These are phyloP conservation scores for Coecobrya sp. DNA, from an alignment of 2,888 invertebrate species.

Conservation along the genomic window DNA sequence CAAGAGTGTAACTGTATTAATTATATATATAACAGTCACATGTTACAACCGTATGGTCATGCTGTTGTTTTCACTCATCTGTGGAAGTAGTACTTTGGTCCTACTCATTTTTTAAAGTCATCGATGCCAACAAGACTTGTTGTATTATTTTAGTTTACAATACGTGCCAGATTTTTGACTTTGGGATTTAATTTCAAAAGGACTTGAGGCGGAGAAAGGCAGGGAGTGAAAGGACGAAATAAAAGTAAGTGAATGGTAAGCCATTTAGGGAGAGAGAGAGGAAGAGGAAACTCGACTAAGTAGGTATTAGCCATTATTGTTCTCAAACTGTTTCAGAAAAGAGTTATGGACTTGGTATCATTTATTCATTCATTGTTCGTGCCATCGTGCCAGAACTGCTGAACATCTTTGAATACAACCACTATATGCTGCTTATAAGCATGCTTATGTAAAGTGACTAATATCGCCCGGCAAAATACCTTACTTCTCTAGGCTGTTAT, in stretches of 20 bases:
- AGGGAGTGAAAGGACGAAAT: slow-evolving; percentile 3
- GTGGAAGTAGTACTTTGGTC: not conserved
- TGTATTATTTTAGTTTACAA: slow-evolving; percentile 71
- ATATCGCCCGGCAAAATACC: not conserved
- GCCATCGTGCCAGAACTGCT: slow-evolving; percentile 73
- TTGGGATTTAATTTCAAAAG: slow-evolving; percentile 70
- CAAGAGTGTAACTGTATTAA: no score
- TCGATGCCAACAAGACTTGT: slow-evolving; percentile 72
- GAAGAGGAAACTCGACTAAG: slow-evolving; percentile 32
- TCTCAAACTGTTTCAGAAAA: slow-evolving; percentile 73
- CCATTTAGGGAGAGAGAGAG: not conserved
- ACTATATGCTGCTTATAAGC: not conserved
- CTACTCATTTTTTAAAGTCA: slow-evolving; percentile 33
- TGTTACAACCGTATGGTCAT: not conserved
- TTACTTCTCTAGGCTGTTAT: not conserved
- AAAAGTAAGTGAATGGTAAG: not conserved
- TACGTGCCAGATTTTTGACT: slow-evolving; percentile 76
- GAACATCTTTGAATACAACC: slow-evolving; percentile 64
- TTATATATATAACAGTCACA: not conserved
- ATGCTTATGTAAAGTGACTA: slow-evolving; percentile 45
- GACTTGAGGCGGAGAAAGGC: slow-evolving; percentile 25
- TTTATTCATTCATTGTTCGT: slow-evolving; percentile 79
- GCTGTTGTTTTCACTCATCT: not conserved
- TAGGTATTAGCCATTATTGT: slow-evolving; percentile 76
- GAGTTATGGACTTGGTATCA: slow-evolving; percentile 78